A percentile compares a stretch with the other conserved stretches of the same genome.
Conservation (phyloP, 1,140 invertebrate genomes). For the Trichomalopsis sarcophagae region DNA sequence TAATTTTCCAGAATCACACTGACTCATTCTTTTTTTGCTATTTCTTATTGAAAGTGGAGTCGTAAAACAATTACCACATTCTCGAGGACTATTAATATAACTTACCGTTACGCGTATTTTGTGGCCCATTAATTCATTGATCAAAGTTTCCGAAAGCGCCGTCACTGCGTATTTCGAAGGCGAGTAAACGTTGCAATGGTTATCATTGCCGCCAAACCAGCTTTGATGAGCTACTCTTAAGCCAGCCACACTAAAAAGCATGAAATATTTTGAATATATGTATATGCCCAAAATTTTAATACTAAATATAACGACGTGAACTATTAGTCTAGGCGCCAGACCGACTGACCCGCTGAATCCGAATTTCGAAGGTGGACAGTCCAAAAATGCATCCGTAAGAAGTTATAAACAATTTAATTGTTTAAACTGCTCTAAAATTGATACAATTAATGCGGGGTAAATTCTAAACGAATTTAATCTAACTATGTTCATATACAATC, state of each 20-base stretch:
- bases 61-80: constrained; percentile 34
- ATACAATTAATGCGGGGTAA: too few species aligned
- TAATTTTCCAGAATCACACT: background rate
- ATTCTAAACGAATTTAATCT: too few species aligned
- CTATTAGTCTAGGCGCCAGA: too few species aligned
- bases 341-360: too few species aligned
- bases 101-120: constrained; percentile 78
- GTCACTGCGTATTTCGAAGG: constrained; percentile 72
- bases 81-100: constrained; percentile 41
- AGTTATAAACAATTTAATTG: too few species aligned
- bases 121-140: constrained; percentile 75
- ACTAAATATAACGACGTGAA: too few species aligned
- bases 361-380: too few species aligned
- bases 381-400: too few species aligned
- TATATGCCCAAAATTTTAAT: too few species aligned
- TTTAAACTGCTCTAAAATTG: too few species aligned
- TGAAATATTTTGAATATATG: too few species aligned
- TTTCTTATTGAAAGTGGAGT: background rate
- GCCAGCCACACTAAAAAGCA: constrained; percentile 65
- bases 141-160: constrained; percentile 77
- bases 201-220: constrained; percentile 62
- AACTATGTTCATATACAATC: too few species aligned
- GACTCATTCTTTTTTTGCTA: background rate
- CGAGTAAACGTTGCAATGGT: background rate
- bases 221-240: constrained; percentile 62